Conservation (phyloP, 2,797 vertebrate genomes). For the Leptoclinus maculatus region DNA sequence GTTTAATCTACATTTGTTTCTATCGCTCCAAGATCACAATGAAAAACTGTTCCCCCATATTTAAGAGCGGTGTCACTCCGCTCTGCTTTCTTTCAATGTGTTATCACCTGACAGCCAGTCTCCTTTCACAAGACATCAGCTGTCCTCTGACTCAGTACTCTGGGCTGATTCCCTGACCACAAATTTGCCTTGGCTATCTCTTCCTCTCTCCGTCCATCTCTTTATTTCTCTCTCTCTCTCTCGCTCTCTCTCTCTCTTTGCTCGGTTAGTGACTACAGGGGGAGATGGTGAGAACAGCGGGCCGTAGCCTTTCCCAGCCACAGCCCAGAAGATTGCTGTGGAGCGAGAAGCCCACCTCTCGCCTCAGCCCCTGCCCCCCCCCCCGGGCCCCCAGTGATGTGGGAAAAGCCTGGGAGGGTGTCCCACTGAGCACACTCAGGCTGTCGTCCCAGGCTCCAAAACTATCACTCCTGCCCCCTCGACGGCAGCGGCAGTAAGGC, state of each 20-base stretch:
- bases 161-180: slow-evolving; percentile 35
- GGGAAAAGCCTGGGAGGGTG: slow-evolving; percentile 83
- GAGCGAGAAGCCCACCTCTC: slow-evolving; percentile 73
- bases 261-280: slow-evolving; percentile 65
- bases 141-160: slow-evolving; percentile 45
- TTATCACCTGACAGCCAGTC: slow-evolving; percentile 55
- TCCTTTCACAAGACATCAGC: slow-evolving; percentile 37
- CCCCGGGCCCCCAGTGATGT: slow-evolving; percentile 74
- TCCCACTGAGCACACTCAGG: slow-evolving; percentile 66
- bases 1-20: slow-evolving; percentile 38
- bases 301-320: slow-evolving; percentile 85
- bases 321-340: slow-evolving; percentile 80
- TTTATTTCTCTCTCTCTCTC: slow-evolving; percentile 33
- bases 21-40: slow-evolving; percentile 30
- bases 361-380: slow-evolving; percentile 61
- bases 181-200: slow-evolving; percentile 36
- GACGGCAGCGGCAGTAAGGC: slow-evolving; percentile 32
- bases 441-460: slow-evolving; percentile 59
- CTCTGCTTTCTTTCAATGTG: slow-evolving; percentile 38
- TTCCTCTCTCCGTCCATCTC: slow-evolving; percentile 50
- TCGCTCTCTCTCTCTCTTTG: slow-evolving; percentile 62
- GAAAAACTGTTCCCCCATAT: background rate
- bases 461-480: slow-evolving; percentile 44
- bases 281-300: slow-evolving; percentile 85
- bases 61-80: slow-evolving; percentile 12